Evolutionary conservation across 2,113 vertebrate species (phyloP).

Genomic region (Stegastes partitus): DNA sequence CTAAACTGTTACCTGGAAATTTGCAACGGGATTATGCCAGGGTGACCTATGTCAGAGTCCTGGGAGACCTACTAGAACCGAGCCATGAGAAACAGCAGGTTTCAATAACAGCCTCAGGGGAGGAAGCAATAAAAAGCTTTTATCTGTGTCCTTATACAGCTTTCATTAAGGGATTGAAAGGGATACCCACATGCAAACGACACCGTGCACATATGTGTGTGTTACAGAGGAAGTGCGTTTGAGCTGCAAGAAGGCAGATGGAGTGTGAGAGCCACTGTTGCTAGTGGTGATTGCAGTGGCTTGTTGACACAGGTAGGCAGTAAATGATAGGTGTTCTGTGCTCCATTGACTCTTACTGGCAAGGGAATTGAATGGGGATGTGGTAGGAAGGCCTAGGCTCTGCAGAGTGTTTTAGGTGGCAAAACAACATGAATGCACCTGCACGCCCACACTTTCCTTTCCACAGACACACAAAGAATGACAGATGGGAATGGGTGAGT

Average conservation of each 20-base stretch:
- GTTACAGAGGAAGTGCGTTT: background rate
- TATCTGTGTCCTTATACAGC: background rate
- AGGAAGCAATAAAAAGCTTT: slow-evolving; percentile 43
- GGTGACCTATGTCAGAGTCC: slow-evolving; percentile 39
- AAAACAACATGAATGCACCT: slow-evolving; percentile 8
- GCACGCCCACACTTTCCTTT: slow-evolving; percentile 14
- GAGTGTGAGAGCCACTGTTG: slow-evolving; percentile 41
- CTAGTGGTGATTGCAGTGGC: slow-evolving; percentile 35
- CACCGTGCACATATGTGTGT: slow-evolving; percentile 12
- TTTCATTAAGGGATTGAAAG: slow-evolving; percentile 31
- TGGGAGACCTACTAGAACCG: slow-evolving; percentile 25
- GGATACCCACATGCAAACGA: slow-evolving; percentile 34
- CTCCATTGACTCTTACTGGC: slow-evolving; percentile 43
- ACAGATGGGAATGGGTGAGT: slow-evolving; percentile 24
- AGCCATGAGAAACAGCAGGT: slow-evolving; percentile 29
- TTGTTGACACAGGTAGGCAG: slow-evolving; percentile 56
- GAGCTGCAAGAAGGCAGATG: slow-evolving; percentile 27
- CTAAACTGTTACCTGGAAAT: slow-evolving; percentile 38
- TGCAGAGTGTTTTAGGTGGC: slow-evolving; percentile 18
- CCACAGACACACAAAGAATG: slow-evolving; percentile 14
- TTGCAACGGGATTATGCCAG: slow-evolving; percentile 21
- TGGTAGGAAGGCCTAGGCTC: slow-evolving; percentile 13
- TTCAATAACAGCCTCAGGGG: slow-evolving; percentile 19
- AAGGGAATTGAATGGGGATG: slow-evolving; percentile 31
- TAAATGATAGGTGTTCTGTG: slow-evolving; percentile 51